These are phyloP conservation scores for Drosophila pseudotakahashii DNA, from an alignment of 2,888 invertebrate genomes.

Conservation along the genomic window DNA sequence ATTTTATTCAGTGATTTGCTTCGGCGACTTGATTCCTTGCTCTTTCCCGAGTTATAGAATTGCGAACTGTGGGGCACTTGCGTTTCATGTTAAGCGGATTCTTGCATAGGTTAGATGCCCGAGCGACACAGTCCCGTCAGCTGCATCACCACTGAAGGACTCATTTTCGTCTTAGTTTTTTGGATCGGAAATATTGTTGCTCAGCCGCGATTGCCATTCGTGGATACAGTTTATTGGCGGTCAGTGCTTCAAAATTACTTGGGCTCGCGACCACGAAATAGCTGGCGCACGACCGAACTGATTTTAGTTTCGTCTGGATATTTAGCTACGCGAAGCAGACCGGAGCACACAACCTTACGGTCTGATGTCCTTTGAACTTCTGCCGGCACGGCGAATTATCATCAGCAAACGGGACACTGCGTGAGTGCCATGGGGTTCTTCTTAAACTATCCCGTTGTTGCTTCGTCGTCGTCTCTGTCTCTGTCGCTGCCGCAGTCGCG, in stretches of 20 bases:
- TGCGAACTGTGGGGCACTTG: slow-evolving; percentile 7
- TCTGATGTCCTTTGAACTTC: slow-evolving; percentile 83
- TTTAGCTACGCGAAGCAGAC: slow-evolving; percentile 36
- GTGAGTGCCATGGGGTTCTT: slow-evolving; percentile 66
- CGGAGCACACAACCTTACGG: slow-evolving; percentile 79
- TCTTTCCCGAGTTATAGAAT: neutral
- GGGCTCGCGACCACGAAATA: slow-evolving; percentile 6
- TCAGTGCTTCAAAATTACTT: neutral
- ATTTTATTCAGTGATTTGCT: neutral
- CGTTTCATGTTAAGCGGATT: neutral
- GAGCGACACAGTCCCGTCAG: neutral
- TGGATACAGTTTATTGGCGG: neutral
- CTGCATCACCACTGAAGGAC: neutral
- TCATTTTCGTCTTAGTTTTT: neutral
- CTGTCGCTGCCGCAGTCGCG: slow-evolving; percentile 19
- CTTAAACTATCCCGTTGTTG: slow-evolving; percentile 43
- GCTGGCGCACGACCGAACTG: slow-evolving; percentile 7
- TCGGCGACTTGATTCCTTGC: neutral
- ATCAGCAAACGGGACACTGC: slow-evolving; percentile 80
- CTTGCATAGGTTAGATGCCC: neutral
- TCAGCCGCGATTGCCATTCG: neutral
- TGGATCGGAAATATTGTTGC: neutral
- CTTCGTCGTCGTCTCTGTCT: slow-evolving; percentile 29
- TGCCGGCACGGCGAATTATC: slow-evolving; percentile 75
- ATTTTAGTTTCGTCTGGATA: slow-evolving; percentile 9